These are phyloP conservation scores for Andrena camellia DNA, from an alignment of 2,888 invertebrate genomes.

Conservation along the genomic window DNA sequence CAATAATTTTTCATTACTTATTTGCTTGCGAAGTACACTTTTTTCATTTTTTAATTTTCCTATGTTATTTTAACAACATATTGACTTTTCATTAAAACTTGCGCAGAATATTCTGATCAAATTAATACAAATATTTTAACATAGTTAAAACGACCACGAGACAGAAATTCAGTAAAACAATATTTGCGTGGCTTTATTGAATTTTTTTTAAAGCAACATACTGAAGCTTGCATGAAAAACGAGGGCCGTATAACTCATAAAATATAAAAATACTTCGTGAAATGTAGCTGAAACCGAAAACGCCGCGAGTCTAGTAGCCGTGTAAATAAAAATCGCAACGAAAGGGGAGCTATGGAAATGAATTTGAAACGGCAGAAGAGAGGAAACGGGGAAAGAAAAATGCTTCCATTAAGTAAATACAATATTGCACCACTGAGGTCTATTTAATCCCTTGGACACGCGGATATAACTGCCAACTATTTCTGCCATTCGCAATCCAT, in stretches of 20 bases:
- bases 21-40: too few relatives aligned
- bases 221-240: not conserved
- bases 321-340: conserved; percentile 12
- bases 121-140: not conserved
- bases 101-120: not conserved
- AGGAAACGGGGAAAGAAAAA: not conserved
- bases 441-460: conserved; percentile 2
- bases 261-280: conserved; percentile 8
- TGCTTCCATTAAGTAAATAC: not conserved
- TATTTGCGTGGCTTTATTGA: not conserved
- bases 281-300: conserved; percentile 8
- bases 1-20: too few relatives aligned
- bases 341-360: conserved; percentile 1
- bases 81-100: not conserved
- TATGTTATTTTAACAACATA: too few relatives aligned
- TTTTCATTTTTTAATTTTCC: too few relatives aligned
- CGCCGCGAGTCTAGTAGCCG: not conserved
- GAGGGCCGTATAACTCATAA: not conserved
- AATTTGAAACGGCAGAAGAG: conserved; percentile 9
- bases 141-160: not conserved
- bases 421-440: conserved; percentile 6
- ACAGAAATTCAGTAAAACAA: not conserved
- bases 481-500: not conserved
- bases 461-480: not conserved
- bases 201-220: not conserved